Conservation (phyloP, 2,113 vertebrate genomes). For the Xenus cinereus region DNA sequence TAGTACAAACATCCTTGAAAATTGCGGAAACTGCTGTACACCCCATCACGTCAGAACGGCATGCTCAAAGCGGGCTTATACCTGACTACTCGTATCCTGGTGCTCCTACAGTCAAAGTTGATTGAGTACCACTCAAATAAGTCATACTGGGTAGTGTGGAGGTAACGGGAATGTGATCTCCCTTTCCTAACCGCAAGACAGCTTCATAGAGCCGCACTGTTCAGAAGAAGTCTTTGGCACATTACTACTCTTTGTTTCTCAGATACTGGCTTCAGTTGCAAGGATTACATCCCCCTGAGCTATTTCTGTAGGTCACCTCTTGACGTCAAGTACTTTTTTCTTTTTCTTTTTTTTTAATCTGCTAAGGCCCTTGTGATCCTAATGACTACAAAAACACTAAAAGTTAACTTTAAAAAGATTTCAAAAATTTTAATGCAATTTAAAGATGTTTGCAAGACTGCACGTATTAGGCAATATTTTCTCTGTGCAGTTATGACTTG, state of each 20-base stretch:
- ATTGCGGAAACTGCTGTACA: not conserved
- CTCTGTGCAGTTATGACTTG: not conserved
- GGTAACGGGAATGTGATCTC: not conserved
- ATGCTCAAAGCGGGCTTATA: not conserved
- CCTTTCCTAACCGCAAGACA: not conserved
- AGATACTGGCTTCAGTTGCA: not conserved
- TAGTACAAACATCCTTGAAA: not conserved
- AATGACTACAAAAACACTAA: not conserved
- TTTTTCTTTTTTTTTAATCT: not conserved
- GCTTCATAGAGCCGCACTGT: not conserved
- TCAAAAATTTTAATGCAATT: not conserved
- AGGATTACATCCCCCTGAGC: not conserved
- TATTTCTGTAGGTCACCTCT: not conserved
- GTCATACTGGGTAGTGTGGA: not conserved
- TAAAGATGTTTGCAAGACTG: not conserved
- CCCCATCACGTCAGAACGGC: not conserved
- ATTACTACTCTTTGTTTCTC: not conserved
- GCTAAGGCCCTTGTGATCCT: not conserved
- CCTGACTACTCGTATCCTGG: not conserved
- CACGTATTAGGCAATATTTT: accelerated
- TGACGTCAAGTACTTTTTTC: not conserved
- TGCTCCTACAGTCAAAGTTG: not conserved
- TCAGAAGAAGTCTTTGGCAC: not conserved
- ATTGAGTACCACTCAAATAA: not conserved
- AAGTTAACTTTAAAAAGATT: not conserved